Percentiles rank a stretch among this genome's conserved stretches.
phyloP scores from a whole-genome alignment of 2,113 vertebrate genomes.

The Aegithalos caudatus region DNA sequence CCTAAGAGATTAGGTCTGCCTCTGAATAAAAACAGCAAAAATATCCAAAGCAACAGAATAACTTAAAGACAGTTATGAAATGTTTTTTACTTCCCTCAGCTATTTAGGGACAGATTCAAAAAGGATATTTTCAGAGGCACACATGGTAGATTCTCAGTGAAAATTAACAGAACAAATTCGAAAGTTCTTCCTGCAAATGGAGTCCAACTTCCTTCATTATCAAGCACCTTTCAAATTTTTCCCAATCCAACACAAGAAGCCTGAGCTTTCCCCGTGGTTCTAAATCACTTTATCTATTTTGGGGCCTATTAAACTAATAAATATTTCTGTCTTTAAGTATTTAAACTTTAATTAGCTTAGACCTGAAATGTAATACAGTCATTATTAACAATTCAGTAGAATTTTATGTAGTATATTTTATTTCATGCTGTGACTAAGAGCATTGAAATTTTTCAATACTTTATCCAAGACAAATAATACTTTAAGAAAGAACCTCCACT shows the following conservation, averaged over 20 bases:
- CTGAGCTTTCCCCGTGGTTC: background rate
- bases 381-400: constrained; percentile 18
- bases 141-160: background rate
- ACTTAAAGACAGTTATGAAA: background rate
- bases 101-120: constrained; percentile 16
- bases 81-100: constrained; percentile 1
- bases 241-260: background rate
- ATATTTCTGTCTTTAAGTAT: background rate
- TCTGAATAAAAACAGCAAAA: background rate
- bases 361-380: background rate
- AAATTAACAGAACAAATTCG: background rate
- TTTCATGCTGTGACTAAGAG: constrained; percentile 71
- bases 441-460: background rate
- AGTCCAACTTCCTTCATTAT: background rate
- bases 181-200: background rate
- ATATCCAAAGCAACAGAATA: background rate
- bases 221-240: background rate
- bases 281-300: background rate
- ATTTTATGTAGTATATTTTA: constrained; percentile 53
- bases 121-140: constrained; percentile 29
- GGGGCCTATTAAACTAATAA: background rate
- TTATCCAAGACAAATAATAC: constrained; percentile 1
- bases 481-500: background rate
- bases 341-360: background rate
- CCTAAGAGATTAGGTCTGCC: background rate